Percentiles rank a stretch among this genome's conserved stretches.
These are phyloP conservation scores for Junco hyemalis DNA, from an alignment of 2,113 vertebrate species.

Conservation along the genomic window DNA sequence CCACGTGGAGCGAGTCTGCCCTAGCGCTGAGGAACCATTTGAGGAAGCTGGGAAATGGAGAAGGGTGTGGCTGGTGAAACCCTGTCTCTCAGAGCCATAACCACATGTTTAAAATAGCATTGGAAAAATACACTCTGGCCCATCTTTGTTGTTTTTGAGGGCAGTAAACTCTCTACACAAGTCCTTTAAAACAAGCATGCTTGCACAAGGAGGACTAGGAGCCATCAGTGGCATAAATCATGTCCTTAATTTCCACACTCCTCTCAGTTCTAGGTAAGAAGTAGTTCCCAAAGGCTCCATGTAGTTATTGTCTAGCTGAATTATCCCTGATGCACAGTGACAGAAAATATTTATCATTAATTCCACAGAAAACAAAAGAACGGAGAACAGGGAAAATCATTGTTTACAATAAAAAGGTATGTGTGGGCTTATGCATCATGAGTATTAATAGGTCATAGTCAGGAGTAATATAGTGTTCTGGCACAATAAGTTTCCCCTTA, in stretches of 20 bases:
- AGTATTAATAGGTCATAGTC: background rate
- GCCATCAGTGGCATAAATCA: background rate
- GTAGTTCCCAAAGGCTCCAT: background rate
- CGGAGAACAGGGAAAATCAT: background rate
- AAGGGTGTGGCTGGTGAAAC: conserved; percentile 55
- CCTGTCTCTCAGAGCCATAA: conserved; percentile 1
- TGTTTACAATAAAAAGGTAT: background rate
- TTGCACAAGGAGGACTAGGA: background rate
- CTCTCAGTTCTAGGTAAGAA: background rate
- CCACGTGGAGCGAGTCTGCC: background rate
- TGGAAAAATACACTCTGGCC: conserved; percentile 10
- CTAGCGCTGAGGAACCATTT: background rate
- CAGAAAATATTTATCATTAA: background rate
- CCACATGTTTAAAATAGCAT: conserved; percentile 55
- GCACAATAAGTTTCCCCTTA: background rate
- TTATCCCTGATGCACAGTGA: background rate
- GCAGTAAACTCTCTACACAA: background rate
- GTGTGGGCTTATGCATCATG: background rate
- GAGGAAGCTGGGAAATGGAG: conserved; percentile 59
- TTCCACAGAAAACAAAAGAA: background rate
- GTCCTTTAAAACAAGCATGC: background rate
- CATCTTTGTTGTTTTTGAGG: background rate
- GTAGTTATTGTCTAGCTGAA: background rate
- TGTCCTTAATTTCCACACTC: background rate
- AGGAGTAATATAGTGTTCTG: background rate